A percentile compares a stretch with the other conserved stretches of the same genome.
phyloP scores from a whole-genome alignment of 2,797 vertebrate genomes.

The Phoebastria nigripes region DNA sequence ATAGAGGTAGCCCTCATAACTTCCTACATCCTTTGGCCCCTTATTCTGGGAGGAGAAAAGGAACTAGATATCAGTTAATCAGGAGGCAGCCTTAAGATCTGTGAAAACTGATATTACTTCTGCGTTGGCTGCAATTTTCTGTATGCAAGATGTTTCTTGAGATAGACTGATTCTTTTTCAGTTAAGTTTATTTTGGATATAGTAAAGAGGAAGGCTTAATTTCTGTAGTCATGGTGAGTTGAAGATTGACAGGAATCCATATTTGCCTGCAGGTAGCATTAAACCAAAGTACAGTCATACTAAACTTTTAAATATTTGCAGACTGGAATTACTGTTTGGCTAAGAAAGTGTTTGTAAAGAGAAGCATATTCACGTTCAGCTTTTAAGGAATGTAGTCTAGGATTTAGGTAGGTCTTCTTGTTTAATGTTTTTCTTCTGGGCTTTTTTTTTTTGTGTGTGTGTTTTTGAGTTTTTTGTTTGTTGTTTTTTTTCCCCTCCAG shows the following conservation, averaged over 20 bases:
- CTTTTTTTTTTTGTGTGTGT: background rate
- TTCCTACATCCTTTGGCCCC: background rate
- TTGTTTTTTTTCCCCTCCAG: background rate
- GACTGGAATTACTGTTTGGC: background rate
- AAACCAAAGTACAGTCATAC: background rate
- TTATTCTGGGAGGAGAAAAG: background rate
- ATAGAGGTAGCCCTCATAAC: background rate
- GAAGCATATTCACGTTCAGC: background rate
- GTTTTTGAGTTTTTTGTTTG: background rate
- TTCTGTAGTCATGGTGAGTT: background rate
- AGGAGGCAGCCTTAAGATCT: background rate
- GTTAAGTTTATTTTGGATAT: slow-evolving; percentile 1
- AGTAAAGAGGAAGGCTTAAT: background rate
- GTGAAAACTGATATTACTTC: background rate
- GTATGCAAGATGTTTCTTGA: background rate
- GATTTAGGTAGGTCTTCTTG: background rate
- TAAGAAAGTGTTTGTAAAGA: background rate
- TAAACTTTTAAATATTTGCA: background rate
- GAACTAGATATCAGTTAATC: background rate
- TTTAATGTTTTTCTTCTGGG: background rate
- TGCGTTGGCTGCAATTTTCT: background rate
- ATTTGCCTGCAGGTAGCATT: slow-evolving; percentile 36
- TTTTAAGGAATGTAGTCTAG: background rate
- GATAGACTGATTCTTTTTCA: background rate
- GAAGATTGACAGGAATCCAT: slow-evolving; percentile 4